Evolutionary conservation across 2,888 invertebrate species (phyloP), one percentile per base, ranked within the genome.

Genomic region (Cheiracanthium punctorium): DNA sequence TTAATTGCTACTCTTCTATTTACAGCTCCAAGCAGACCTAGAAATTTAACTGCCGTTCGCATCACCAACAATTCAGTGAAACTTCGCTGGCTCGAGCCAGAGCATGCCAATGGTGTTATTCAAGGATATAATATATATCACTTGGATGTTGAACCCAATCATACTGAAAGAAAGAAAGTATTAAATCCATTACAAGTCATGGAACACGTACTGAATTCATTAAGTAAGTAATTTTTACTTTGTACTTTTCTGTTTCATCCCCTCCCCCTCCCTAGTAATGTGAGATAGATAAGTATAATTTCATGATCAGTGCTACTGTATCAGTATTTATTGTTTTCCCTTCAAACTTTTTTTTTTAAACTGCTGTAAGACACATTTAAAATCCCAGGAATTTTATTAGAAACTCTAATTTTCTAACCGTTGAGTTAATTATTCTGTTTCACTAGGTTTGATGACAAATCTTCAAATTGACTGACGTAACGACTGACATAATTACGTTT

Each of bases 31-130:
- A 94, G 94, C 90, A 94, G 95, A 91, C 97, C 97, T 81, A 93
- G 94, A 91, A 96, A 96, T 92, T 93, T 97, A 90, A 95, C 95
- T 89, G 94, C 96, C 41, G 93, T 95, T 90, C 94, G 94, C 91
- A 95, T 96, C 88, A 95, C 95, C 85, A 94, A 96, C 87, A 94
- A 94, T 82, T 95, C 95, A 91, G 95, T 97, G 90, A 94, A 95
- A 89, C 92, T 97, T 89, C 94, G 94, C 90, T 97, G 97, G 97
- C 93, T 93, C 90, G 95, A 95, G 91, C 97, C 97, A 0, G 90
- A 92, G 0, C 92, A 93, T 29, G 93, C 94, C 84, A 97, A 97
- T 92, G 97, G 97, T 0, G 92, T 94, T 24, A 93, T 96, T 76
- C 93, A 93, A 88, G 95, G 95, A 75, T 95, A 95, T 91, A 93